Percentiles rank a stretch among this genome's conserved stretches.
Evolutionary conservation across 2,797 vertebrate species (phyloP).

Genomic region (Gobionotothen gibberifrons): DNA sequence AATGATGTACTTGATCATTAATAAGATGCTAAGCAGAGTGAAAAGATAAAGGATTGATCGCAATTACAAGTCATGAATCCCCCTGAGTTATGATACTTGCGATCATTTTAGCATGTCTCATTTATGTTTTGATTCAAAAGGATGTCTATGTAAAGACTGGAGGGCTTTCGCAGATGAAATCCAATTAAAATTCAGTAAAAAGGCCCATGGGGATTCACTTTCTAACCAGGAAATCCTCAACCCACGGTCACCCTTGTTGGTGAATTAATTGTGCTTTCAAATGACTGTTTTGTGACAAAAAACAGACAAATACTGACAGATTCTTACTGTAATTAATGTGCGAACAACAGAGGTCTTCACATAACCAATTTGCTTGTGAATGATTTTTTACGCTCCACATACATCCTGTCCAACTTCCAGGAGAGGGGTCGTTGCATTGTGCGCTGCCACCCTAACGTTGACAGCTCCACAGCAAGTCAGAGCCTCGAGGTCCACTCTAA

Average conservation of each 20-base stretch:
- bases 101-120: conserved; percentile 53
- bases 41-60: conserved; percentile 61
- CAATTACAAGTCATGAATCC: conserved; percentile 61
- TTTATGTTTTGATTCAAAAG: conserved; percentile 77
- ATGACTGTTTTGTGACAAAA: conserved; percentile 25
- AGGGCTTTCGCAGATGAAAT: conserved; percentile 65
- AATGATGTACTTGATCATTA: conserved; percentile 33
- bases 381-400: conserved; percentile 1
- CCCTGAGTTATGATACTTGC: conserved; percentile 55
- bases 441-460: conserved; percentile 46
- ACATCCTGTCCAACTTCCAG: conserved; percentile 13
- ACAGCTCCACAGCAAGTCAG: conserved; percentile 70
- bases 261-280: conserved; percentile 23
- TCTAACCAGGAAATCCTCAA: conserved; percentile 59
- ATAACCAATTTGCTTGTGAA: neutral
- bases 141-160: conserved; percentile 56
- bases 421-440: conserved; percentile 20
- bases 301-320: conserved; percentile 9
- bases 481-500: conserved; percentile 60
- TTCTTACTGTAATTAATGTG: conserved; percentile 1
- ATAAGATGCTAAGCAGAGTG: conserved; percentile 48
- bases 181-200: conserved; percentile 73
- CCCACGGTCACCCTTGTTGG: conserved; percentile 18
- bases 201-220: conserved; percentile 58
- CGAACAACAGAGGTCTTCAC: neutral